Base-by-base conservation (phyloP, 1,140 invertebrate genomes). In the Drosophila neocordata region DNA sequence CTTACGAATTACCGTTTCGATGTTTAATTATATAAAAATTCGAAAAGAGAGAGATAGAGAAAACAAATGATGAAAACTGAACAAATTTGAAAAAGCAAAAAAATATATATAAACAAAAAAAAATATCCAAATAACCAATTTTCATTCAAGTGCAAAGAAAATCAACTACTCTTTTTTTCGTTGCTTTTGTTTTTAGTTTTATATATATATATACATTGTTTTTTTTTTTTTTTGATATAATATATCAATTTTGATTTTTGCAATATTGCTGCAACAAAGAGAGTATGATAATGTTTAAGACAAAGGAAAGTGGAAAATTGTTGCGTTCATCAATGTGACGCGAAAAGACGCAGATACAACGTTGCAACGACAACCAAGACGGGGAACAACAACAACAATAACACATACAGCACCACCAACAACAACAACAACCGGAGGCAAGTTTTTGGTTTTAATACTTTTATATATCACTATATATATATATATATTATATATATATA, bases 291-390 rank as follows among this genome's bases (percentile, higher is more conserved):
- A 85, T 87, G 82, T 82, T 79, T 82, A 65, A 78, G 64, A 88
- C 83, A 87, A 87, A 82, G 83, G 82, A 87, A 87, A 87, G 82
- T 87, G 78, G 78, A 70, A 73, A 68, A 53, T 72, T 48, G 75
- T 67, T 64, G 79, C 76, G 68, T 76, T 70, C 82, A 77, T 69
- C 58, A 75, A 85, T 66, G 80, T 41, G 71, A 64, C 77, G 59
- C 63, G 55, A 61, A 59, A 73, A 53, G 60, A 65, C 58, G 58
- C 38, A 22, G 44, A 35, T 35, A 67, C 5, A 31, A 12, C 44
- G 48, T 52, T 60, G 34, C 64, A 62, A 51, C 68, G 60, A 61
- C 27, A 63, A 68, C 64, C 37, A 52, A 34, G 65, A 37, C 65
- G 24, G 18, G 31, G 38, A 12, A 13, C 20, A 18, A 44, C 48